Conservation (phyloP, 2,797 vertebrate genomes). For the Erpetoichthys calabaricus region DNA sequence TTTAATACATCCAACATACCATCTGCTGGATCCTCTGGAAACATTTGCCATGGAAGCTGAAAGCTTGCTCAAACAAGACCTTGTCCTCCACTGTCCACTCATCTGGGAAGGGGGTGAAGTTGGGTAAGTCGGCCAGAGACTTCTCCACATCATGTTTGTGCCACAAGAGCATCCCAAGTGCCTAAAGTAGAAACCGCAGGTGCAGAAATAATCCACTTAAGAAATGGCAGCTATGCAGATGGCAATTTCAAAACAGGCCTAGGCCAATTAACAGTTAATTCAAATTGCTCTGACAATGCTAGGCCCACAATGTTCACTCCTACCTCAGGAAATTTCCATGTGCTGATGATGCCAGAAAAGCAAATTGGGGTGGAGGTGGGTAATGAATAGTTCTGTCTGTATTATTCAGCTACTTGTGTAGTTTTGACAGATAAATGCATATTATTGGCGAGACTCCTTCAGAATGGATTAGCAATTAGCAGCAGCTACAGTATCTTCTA, state of each 20-base stretch:
- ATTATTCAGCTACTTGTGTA: no score
- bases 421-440: no score
- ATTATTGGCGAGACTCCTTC: no score
- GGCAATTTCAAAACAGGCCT: no score
- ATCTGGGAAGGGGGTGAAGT: conserved; percentile 85
- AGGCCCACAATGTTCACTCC: background rate
- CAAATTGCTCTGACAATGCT: no score
- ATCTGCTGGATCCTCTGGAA: conserved; percentile 92
- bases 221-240: no score
- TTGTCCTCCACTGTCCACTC: conserved; percentile 90
- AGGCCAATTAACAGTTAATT: no score
- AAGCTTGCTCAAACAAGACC: conserved; percentile 85
- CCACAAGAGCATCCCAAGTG: conserved; percentile 85
- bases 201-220: background rate
- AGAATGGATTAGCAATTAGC: no score
- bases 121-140: conserved; percentile 76
- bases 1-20: conserved; percentile 39
- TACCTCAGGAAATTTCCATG: background rate
- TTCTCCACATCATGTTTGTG: conserved; percentile 85
- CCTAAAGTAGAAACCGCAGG: conserved; percentile 31
- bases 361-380: no score
- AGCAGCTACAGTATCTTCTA: no score
- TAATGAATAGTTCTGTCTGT: no score
- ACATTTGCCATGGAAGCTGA: conserved; percentile 87
- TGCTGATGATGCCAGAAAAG: no score